phyloP scores from a whole-genome alignment of 2,113 vertebrate species.

The Poicephalus meyeri region DNA sequence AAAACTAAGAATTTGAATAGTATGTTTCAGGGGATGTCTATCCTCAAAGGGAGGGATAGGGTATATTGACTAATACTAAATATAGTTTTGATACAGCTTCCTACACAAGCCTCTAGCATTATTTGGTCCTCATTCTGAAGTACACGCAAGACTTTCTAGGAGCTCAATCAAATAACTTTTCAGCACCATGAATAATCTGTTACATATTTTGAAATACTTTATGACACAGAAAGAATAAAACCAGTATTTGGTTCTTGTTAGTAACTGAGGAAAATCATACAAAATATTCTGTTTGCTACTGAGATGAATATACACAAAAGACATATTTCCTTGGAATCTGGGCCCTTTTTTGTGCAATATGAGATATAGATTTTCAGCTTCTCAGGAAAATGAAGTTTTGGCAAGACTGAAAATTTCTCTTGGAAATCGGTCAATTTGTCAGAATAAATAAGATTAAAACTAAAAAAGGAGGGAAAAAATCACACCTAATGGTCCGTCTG shows the following conservation, averaged over 20 bases:
- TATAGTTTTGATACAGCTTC: not conserved
- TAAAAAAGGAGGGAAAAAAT: not conserved
- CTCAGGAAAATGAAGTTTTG: not conserved
- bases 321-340: conserved; percentile 40
- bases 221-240: conserved; percentile 44
- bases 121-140: not conserved
- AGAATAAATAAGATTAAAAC: no score
- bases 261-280: not conserved
- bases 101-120: not conserved
- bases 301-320: not conserved
- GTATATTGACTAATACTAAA: no score
- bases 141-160: not conserved
- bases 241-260: not conserved
- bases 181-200: not conserved
- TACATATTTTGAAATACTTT: conserved; percentile 11
- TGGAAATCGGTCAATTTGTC: not conserved
- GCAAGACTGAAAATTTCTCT: not conserved
- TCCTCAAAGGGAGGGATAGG: no score
- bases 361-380: conserved; percentile 7
- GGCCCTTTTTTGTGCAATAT: not conserved
- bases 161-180: not conserved
- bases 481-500: not conserved
- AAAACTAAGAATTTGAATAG: no score
- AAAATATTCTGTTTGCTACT: not conserved
- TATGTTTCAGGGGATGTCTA: no score